Evolutionary conservation across 2,113 vertebrate genomes (phyloP).

Genomic region (Pogonocichla stellata): DNA sequence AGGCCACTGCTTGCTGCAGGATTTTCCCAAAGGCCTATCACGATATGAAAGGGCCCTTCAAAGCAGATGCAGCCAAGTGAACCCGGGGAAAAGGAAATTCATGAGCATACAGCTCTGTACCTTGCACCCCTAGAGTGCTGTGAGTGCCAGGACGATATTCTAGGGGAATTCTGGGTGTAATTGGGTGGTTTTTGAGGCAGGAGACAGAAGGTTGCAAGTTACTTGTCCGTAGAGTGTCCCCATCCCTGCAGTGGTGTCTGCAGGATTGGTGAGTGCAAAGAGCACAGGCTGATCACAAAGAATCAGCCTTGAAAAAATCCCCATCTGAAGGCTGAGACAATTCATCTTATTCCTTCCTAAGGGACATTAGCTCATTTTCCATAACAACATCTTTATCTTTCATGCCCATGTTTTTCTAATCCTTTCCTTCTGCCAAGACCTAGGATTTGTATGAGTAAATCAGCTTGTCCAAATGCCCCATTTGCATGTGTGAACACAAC

Average conservation of each 20-base stretch:
- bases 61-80: neutral
- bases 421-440: neutral
- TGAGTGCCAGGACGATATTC: neutral
- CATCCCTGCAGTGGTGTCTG: neutral
- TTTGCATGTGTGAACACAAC: neutral
- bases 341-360: neutral
- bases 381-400: neutral
- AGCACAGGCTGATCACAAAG: neutral
- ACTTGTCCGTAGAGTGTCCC: neutral
- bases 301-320: neutral
- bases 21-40: neutral
- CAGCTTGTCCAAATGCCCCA: neutral
- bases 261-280: neutral
- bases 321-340: neutral
- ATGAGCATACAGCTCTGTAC: neutral
- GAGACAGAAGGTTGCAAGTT: neutral
- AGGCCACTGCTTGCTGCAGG: neutral
- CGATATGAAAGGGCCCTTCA: neutral
- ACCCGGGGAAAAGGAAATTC: neutral
- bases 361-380: neutral
- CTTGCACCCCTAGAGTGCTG: neutral
- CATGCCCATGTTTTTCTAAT: neutral
- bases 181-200: neutral
- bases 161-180: neutral
- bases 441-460: conserved; percentile 2